Evolutionary conservation across 37 sponge, comb jelly and placozoan genomes (phyloP), one percentile per base, ranked within the genome.

Genomic region (Sycon ciliatum): DNA sequence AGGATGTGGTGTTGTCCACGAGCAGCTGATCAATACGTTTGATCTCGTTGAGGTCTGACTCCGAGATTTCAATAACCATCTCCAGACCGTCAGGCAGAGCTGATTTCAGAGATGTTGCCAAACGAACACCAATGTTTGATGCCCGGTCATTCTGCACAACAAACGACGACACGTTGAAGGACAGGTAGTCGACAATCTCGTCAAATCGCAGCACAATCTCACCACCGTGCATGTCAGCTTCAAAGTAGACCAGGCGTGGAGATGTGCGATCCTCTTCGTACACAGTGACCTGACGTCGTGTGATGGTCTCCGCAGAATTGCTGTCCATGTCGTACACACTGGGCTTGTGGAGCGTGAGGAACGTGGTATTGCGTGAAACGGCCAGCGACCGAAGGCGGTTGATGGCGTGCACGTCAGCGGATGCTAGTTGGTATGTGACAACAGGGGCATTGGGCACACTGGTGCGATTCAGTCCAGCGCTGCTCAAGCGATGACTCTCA

Each of bases 151-250:
- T 60, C n/a, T 84, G 88, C 31, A 92, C 74, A 37, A 81, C 73
- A n/a, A 92, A 73, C 0, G 77, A 68, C 29, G 85, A 61, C 68
- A 77, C 84, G 20, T 87, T 77, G 42, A 92, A 68, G 32, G 71
- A 71, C 32, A 72, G 39, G 0, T 85, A 80, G 52, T 84, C 82
- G 24, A 89, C 80, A 30, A 80, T 77, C 67, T 89, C 90, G 72
- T 67, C 67, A 27, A 89, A 89, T 38, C 76, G 68, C 28, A 89
- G 65, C 2, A 49, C 26, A 16, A 89, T 28, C 16, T 67, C 75
- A 16, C 90, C 90, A 78, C 66, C 82, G 74, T 85, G 76, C 32
- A 89, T 65, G 76, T 89, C 83, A 30, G 85, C n/a, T 32, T 81
- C 56, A 30, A 82, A 78, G 1, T 24, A 32, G 3, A 79, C 65